Conservation (phyloP, 2,113 vertebrate species). For the Fregata magnificens region DNA sequence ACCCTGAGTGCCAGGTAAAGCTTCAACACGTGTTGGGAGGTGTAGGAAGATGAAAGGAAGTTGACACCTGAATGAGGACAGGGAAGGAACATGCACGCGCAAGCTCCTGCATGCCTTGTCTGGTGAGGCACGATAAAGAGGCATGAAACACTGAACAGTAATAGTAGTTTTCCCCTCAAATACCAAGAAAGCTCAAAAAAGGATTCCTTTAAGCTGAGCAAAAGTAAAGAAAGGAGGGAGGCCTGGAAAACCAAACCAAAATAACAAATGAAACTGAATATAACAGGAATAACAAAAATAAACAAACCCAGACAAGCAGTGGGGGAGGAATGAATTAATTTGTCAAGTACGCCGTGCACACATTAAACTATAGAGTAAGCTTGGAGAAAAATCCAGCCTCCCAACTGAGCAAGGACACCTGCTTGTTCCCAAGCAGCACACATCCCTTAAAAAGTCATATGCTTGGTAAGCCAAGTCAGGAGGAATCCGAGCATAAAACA, state of each 20-base stretch:
- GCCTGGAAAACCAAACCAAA: not conserved
- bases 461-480: not conserved
- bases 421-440: not conserved
- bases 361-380: not conserved
- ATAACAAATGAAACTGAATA: not conserved
- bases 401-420: not conserved
- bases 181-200: not conserved
- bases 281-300: conserved; percentile 23
- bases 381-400: not conserved
- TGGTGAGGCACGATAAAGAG: not conserved
- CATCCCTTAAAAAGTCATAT: not conserved
- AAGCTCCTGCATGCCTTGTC: not conserved
- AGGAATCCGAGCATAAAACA: not conserved
- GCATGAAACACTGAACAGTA: not conserved
- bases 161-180: not conserved
- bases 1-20: not conserved
- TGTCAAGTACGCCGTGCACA: not conserved
- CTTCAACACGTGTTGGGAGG: not conserved
- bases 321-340: not conserved
- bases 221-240: not conserved
- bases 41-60: conserved; percentile 19
- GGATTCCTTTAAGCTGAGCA: not conserved
- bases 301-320: not conserved
- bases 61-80: not conserved
- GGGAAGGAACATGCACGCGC: not conserved